A percentile compares a stretch with the other conserved stretches of the same genome.
Conservation (phyloP, 2,888 invertebrate genomes). For the Xestia rhomboidea region DNA sequence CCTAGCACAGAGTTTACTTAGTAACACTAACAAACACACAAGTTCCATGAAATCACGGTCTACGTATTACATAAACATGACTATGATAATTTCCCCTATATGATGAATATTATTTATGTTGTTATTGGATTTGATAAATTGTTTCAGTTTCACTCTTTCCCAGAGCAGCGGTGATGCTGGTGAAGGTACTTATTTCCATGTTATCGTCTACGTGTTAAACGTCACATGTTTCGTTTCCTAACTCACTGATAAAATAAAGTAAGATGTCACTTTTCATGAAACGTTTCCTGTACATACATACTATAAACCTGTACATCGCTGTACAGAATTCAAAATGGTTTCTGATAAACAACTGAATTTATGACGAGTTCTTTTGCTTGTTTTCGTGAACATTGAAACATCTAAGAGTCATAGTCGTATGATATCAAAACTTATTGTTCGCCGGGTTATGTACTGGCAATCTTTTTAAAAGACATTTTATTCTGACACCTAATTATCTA, state of each 20-base stretch:
- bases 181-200: constrained; percentile 7
- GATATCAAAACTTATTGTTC: background rate
- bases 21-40: constrained; percentile 15
- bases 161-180: background rate
- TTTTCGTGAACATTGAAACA: constrained; percentile 16
- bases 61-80: constrained; percentile 41
- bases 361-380: constrained; percentile 13
- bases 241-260: constrained; percentile 25
- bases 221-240: background rate
- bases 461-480: background rate
- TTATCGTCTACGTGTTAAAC: constrained; percentile 21
- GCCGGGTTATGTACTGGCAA: background rate
- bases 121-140: constrained; percentile 26
- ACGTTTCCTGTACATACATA: constrained; percentile 28
- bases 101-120: constrained; percentile 15
- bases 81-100: constrained; percentile 27
- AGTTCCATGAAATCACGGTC: constrained; percentile 3
- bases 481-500: background rate
- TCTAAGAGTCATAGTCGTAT: background rate
- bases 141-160: background rate
- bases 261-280: constrained; percentile 36
- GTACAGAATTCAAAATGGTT: constrained; percentile 42
- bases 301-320: constrained; percentile 22
- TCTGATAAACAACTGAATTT: constrained; percentile 45
- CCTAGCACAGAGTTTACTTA: constrained; percentile 20